Base-by-base conservation (phyloP, 30 jellyfish, hydroid and myxozoan species). In the Aurelia aurita region DNA sequence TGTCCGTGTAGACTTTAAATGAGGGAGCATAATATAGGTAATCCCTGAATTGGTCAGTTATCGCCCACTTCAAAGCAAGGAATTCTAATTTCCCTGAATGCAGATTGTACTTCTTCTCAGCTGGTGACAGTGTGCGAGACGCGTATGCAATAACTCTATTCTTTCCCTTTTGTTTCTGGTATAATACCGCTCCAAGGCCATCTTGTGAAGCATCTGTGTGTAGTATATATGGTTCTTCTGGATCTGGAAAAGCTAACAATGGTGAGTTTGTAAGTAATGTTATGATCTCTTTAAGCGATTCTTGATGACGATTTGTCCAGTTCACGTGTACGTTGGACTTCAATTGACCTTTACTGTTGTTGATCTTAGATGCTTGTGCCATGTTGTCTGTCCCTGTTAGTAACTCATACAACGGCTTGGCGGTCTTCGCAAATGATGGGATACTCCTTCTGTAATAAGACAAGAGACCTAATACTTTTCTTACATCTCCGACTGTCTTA, bases 61-160 rank as follows among this genome's bases (percentile, higher is more conserved):
- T 58, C 3, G 87, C 96, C 96, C 91, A 67, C 62, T 76, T 76
- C 11, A 74, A 45, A 39, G 82, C 96, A 21, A 86, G 68, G 20
- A 71, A 43, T 35, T 82, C 92, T 31, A 68, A 51, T 70, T 82
- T 82, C 15, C 87, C 92, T 15, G 63, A 22, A 69, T 82, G 92
- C 14, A 46, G 46, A 34, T 82, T 86, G 25, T 34, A 82, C 3
- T 69, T 69, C 26, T 58, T 69, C 66, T 82, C 87, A 14, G 94
- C 89, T 71, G 78, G 60, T 1, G 65, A 5, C 63, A 85, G 67
- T 22, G 74, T 71, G n/a, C 89, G 47, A 47, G 83, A 82, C 16
- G 70, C 76, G 43, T 85, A 72, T 10, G 74, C 94, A 19, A 72
- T 85, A 1, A 85, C 94, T 25, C 77, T 59, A 15, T 21, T 3